phyloP scores from a whole-genome alignment of 2,113 vertebrate genomes.

The Sturnira hondurensis region DNA sequence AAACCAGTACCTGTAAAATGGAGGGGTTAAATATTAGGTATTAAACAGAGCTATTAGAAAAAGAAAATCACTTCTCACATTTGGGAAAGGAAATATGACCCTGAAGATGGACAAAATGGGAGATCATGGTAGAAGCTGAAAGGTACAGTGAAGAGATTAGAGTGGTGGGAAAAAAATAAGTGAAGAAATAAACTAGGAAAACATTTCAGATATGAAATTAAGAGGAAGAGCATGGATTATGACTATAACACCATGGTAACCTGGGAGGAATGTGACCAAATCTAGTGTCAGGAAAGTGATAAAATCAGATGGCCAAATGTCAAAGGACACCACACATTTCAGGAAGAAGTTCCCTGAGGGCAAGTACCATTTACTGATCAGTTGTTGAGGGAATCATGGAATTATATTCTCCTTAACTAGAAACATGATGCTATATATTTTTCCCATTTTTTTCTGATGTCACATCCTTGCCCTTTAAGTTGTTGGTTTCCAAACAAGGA shows the following conservation, averaged over 20 bases:
- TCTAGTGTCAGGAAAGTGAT: background rate
- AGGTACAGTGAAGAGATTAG: background rate
- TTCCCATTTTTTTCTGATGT: background rate
- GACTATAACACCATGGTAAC: background rate
- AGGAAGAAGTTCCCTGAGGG: background rate
- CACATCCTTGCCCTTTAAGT: background rate
- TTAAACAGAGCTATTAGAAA: background rate
- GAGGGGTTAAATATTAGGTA: background rate
- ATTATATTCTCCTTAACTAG: background rate
- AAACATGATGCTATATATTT: accelerated
- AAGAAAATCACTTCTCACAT: background rate
- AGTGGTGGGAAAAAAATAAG: background rate
- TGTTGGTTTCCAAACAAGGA: background rate
- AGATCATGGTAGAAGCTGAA: background rate
- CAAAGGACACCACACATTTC: background rate
- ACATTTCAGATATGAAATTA: background rate
- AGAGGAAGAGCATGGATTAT: background rate
- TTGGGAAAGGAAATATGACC: background rate
- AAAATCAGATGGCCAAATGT: background rate
- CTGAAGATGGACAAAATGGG: background rate
- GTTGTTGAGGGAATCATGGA: accelerated
- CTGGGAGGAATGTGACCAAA: background rate
- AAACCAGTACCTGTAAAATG: background rate
- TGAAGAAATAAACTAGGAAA: background rate
- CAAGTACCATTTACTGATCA: accelerated